Conservation (phyloP, 2,888 invertebrate species). For the Carpatolechia fugitivella region DNA sequence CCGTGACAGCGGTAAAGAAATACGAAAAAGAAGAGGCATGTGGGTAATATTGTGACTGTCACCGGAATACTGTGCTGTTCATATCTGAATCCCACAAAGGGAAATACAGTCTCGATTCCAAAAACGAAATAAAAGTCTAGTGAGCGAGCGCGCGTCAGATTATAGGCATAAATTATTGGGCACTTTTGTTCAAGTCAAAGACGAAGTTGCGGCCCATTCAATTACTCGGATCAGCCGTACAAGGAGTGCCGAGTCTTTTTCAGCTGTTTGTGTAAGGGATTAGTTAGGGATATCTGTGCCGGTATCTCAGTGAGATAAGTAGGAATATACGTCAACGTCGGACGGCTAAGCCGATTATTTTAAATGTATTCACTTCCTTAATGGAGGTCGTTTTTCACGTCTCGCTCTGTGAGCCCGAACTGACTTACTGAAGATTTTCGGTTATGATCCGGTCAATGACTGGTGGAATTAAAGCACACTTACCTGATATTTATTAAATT, state of each 20-base stretch:
- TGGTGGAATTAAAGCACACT: slow-evolving; percentile 61
- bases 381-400: slow-evolving; percentile 78
- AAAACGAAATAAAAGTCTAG: slow-evolving; percentile 56
- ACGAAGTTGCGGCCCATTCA: slow-evolving; percentile 68
- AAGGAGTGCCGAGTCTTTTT: slow-evolving; percentile 76
- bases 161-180: slow-evolving; percentile 77
- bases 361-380: slow-evolving; percentile 80
- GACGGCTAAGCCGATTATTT: slow-evolving; percentile 79
- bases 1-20: slow-evolving; percentile 56
- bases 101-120: slow-evolving; percentile 55
- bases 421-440: slow-evolving; percentile 75
- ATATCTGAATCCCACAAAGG: slow-evolving; percentile 67
- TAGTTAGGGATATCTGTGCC: slow-evolving; percentile 74
- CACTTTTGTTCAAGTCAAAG: slow-evolving; percentile 75
- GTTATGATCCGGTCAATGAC: slow-evolving; percentile 78
- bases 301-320: slow-evolving; percentile 79
- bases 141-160: slow-evolving; percentile 68
- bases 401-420: slow-evolving; percentile 52
- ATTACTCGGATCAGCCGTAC: slow-evolving; percentile 68
- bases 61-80: slow-evolving; percentile 54
- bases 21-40: slow-evolving; percentile 50
- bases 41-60: slow-evolving; percentile 70
- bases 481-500: slow-evolving; percentile 65
- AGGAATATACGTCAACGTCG: slow-evolving; percentile 80
- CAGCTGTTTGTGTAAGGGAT: slow-evolving; percentile 77